Percentiles rank a stretch among this genome's conserved stretches.
Conservation (phyloP, 1,140 invertebrate species). For the Leucophenga varia region DNA sequence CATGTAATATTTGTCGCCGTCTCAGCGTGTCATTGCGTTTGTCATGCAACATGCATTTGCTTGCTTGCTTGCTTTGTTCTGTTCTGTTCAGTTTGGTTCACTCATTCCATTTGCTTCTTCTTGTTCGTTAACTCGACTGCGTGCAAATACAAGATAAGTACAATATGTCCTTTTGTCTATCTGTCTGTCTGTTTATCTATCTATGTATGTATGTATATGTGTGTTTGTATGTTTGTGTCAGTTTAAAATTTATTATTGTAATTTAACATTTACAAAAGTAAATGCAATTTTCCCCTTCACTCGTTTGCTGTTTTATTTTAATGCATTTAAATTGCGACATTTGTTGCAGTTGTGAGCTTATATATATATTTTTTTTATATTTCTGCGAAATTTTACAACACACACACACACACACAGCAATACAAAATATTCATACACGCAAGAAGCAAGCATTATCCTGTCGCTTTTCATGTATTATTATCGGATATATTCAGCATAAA, state of each 20-base stretch:
- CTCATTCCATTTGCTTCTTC: too few relatives aligned
- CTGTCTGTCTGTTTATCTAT: too few relatives aligned
- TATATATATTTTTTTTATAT: slow-evolving; percentile 8
- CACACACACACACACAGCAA: slow-evolving; percentile 1
- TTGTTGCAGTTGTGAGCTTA: slow-evolving; percentile 20
- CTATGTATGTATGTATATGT: slow-evolving; percentile 4
- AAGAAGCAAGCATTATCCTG: slow-evolving; percentile 20
- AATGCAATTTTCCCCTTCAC: too few relatives aligned
- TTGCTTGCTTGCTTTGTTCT: too few relatives aligned
- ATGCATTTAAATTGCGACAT: slow-evolving; percentile 34
- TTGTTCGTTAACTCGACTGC: too few relatives aligned
- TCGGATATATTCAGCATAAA: too few relatives aligned
- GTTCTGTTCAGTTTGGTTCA: too few relatives aligned
- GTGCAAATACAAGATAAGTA: slow-evolving; percentile 16
- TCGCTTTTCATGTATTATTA: slow-evolving; percentile 42
- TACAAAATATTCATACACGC: slow-evolving; percentile 1
- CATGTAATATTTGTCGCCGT: too few relatives aligned
- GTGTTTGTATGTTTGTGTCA: slow-evolving; percentile 4
- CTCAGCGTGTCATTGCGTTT: too few relatives aligned
- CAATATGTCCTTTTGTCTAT: too few relatives aligned
- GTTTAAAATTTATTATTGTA: slow-evolving; percentile 21
- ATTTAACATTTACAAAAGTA: slow-evolving; percentile 2
- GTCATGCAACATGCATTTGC: too few relatives aligned
- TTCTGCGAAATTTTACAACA: not conserved
- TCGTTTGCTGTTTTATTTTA: slow-evolving; percentile 20